Base-by-base conservation (phyloP, 1,140 invertebrate genomes). In the Diachasma alloeum region DNA sequence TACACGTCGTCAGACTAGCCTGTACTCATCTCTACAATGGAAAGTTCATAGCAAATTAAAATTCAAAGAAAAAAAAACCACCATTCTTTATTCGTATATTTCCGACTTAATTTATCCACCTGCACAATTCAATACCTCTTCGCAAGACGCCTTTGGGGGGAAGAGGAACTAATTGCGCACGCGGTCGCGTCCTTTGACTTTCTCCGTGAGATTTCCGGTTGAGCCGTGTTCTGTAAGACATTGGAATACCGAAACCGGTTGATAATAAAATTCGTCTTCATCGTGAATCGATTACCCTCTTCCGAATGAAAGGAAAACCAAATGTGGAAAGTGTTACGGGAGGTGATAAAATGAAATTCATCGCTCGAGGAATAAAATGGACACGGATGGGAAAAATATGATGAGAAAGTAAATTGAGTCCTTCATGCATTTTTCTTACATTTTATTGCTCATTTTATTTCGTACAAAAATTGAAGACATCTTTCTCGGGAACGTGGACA, bases 171-270 rank as follows among this genome's bases (percentile, higher is more conserved):
- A 63, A 63, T 63, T 63, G 56, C 22, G 24, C 56, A 63, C 56
- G 19, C 56, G 56, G 56, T 63, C 56, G 19, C 22, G 56, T 63
- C 56, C 56, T 63, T 63, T 63, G 56, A 63, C 56, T 63, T 63
- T 63, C 56, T 24, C 56, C 56, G 22, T 63, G 24, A 63, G 17
- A 63, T 63, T 63, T 24, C n/a, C 56, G 56, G 22, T 10, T 5
- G 10, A 19, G 22, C 8, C n/a, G n/a, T 22, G 4, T 24, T 26
- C 8, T 24, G 22, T 26, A 63, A 63, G 17, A 63, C 11, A 63
- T 11, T 24, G n/a, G 22, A 10, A 59, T 22, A 22, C 9, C 22
- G n/a, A 22, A 63, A 24, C 22, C 2, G 56, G 22, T 63, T 63
- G 22, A 63, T 24, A 24, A 63, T 19, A 24, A 63, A 63, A 63